Evolutionary conservation across 2,113 vertebrate species (phyloP), one percentile per base, ranked within the genome.

Genomic region (Dicentrarchus labrax): DNA sequence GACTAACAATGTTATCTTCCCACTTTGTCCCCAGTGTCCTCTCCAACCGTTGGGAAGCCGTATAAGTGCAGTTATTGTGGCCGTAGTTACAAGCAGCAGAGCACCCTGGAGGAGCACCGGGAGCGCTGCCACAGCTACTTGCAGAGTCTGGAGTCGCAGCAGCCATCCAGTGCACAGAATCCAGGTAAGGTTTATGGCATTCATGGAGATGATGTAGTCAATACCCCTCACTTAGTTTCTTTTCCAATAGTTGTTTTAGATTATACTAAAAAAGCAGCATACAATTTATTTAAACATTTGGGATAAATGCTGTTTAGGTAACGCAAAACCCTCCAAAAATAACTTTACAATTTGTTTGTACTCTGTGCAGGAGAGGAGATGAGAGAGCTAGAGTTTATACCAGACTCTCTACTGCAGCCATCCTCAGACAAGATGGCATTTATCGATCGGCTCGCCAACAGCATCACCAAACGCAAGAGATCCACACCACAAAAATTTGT

Each of bases 41-140:
- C 97, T 89, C 97, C 97, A 72, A 98, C 97, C 2, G 97, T 97
- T 8, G 98, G 98, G 83, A 99, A 99, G 83, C 98, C 97, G 54
- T 99, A 97, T 93, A 99, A 99, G 93, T 99, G 98, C 93, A 99
- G 97, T 96, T 98, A 97, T 93, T 99, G 98, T 45, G 97, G 97
- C 68, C 97, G 97, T 41, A 99, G 97, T 95, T 99, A 99, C 94
- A 99, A 99, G 90, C 98, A 98, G 95, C 98, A 98, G 94, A 98
- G 96, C 88, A 97, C 97, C 61, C 88, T 99, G 92, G 98, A 99
- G 92, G 98, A 99, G 89, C 98, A 99, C 92, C 96, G 96, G 54
- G 98, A 99, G 69, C 96, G 97, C n/a, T 99, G 97, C 83, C 98
- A 99, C 93, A 97, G 95, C 94, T 99, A 98, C 95, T 95, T 97